Conservation (phyloP, 2,888 invertebrate species). For the Macrostomum cliftonense region DNA sequence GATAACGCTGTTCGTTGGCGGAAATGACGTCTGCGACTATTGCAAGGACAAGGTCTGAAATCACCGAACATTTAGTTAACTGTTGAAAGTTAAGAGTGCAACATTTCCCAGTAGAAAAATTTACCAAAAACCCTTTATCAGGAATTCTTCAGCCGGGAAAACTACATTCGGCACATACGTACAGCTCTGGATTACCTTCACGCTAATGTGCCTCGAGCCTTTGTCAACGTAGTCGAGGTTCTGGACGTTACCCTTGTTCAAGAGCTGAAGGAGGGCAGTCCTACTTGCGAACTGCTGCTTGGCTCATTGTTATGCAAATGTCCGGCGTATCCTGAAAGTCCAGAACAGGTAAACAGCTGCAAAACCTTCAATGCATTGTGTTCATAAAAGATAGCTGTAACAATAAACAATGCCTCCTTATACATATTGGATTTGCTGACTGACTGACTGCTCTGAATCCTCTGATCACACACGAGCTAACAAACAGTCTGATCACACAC, state of each 20-base stretch:
- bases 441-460: no score
- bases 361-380: no score
- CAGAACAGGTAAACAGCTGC: no score
- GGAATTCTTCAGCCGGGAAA: not conserved
- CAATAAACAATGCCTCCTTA: no score
- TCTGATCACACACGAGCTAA: no score
- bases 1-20: conserved; percentile 4
- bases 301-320: not conserved
- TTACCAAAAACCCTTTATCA: no score
- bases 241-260: conserved; percentile 1
- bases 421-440: no score
- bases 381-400: no score
- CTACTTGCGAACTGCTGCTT: not conserved
- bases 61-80: no score
- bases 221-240: conserved; percentile 3
- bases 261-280: not conserved
- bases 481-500: no score
- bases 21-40: conserved; percentile 6
- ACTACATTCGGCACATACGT: not conserved
- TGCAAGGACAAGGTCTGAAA: conserved; percentile 1
- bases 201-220: conserved; percentile 4
- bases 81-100: no score
- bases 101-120: no score
- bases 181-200: conserved; percentile 4
- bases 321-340: not conserved